phyloP scores from a whole-genome alignment of 2,888 invertebrate species.

The Altica lythri region DNA sequence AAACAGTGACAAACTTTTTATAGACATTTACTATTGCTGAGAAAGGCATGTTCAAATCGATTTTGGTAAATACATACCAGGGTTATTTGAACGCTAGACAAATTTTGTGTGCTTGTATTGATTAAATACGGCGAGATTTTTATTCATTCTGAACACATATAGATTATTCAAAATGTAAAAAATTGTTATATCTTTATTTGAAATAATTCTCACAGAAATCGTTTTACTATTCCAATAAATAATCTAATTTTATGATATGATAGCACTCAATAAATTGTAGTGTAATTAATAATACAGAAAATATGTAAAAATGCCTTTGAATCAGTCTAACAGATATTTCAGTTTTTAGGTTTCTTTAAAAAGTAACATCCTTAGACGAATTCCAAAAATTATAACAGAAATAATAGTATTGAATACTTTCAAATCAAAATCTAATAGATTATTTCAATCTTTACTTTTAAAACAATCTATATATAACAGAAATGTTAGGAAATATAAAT shows the following conservation, averaged over 20 bases:
- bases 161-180: constrained; percentile 17
- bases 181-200: background rate
- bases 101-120: constrained; percentile 19
- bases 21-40: constrained; percentile 25
- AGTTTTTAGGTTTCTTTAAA: constrained; percentile 13
- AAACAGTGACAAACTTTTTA: constrained; percentile 9
- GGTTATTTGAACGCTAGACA: constrained; percentile 17
- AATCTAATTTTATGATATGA: no score
- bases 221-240: no score
- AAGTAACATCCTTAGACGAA: constrained; percentile 13
- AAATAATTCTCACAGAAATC: no score
- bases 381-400: constrained; percentile 5
- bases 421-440: background rate
- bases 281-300: no score
- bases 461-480: constrained; percentile 15
- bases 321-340: constrained; percentile 16
- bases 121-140: constrained; percentile 12
- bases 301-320: constrained; percentile 1
- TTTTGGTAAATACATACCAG: background rate
- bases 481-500: constrained; percentile 6
- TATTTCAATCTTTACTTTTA: constrained; percentile 12
- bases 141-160: constrained; percentile 7
- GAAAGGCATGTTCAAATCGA: constrained; percentile 28
- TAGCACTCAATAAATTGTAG: no score
- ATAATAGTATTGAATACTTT: constrained; percentile 6